Evolutionary conservation across 2,797 vertebrate genomes (phyloP).

Genomic region (Rhabdophis nuchalis): DNA sequence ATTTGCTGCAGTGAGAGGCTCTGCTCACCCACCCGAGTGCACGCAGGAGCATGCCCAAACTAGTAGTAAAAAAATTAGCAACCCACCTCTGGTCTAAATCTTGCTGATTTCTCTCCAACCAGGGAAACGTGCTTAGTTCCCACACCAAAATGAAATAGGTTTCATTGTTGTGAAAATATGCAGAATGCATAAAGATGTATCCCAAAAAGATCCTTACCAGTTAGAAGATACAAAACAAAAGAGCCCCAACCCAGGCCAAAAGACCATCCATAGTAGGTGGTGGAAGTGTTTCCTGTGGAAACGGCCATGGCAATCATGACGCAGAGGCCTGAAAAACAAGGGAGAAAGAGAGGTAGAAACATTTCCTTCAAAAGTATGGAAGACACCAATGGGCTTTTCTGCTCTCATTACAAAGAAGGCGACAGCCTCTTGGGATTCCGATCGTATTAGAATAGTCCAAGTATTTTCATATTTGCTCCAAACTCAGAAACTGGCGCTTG

Average conservation of each 20-base stretch:
- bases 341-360: background rate
- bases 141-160: background rate
- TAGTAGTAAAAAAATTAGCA: no score
- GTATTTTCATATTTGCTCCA: background rate
- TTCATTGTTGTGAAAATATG: background rate
- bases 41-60: no score
- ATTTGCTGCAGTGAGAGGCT: no score
- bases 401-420: background rate
- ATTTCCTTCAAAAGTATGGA: background rate
- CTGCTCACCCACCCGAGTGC: no score
- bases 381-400: background rate
- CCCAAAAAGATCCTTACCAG: background rate
- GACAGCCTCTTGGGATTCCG: background rate
- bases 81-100: background rate
- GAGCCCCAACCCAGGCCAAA: background rate
- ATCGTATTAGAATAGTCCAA: background rate
- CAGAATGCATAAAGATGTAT: background rate
- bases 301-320: background rate
- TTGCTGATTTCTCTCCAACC: background rate
- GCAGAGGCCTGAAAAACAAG: background rate
- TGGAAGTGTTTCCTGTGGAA: accelerated
- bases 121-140: background rate
- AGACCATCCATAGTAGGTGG: background rate
- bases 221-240: background rate
- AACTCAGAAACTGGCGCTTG: background rate